Evolutionary conservation across 2,888 invertebrate species (phyloP), one percentile per base, ranked within the genome.

Genomic region (Xanthorhoe spadicearia): DNA sequence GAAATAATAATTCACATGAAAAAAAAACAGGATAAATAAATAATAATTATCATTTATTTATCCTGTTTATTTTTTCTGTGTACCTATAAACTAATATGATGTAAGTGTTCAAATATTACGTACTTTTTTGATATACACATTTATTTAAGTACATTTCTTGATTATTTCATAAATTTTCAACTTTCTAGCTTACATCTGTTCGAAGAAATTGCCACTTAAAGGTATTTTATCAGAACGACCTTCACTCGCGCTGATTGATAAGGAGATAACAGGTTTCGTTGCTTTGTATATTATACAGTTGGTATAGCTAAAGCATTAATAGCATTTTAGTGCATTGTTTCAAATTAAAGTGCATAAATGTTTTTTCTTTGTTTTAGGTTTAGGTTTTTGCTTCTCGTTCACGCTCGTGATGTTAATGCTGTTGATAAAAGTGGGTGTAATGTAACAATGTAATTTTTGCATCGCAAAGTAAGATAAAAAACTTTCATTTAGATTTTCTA

Each of bases 181-280:
- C 17, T 66, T 60, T 60, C 17, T 43, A 19, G n/a, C 3, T 17
- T 23, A 58, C 50, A 60, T 53, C 52, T 61, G 15, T 53, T 50
- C 7, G 23, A 48, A 43, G 52, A 43, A 60, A 32, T 57, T 28
- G 76, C 71, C 74, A 78, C 77, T 73, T 75, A 64, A 74, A 77
- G 77, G 72, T 55, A 51, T 76, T 74, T 86, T 88, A 92, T 92
- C 92, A 86, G 78, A 58, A 72, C 84, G 90, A 89, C 93, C 92
- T 92, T 92, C 89, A 79, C 87, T 85, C 87, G 90, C 90, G 88
- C 87, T 89, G 85, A 87, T 90, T 91, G 92, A 92, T 92, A 93
- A 91, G 35, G 83, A 89, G 91, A 92, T 92, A 92, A 89, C 86
- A 81, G 75, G 78, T 82, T 83, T 61, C 7, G 64, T 76, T 77